Evolutionary conservation across 2,113 vertebrate species (phyloP).

Genomic region (Vimba vimba): DNA sequence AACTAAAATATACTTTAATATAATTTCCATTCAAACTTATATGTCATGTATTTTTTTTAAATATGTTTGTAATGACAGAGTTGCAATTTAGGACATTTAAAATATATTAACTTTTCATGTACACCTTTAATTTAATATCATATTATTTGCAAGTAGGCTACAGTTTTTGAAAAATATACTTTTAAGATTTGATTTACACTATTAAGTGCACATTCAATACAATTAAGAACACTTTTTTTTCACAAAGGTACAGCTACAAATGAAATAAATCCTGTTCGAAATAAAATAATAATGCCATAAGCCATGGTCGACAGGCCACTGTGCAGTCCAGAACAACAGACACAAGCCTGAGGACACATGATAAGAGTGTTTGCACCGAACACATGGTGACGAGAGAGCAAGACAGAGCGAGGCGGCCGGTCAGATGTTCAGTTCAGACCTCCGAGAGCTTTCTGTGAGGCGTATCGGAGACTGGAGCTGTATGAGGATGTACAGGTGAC

Average conservation of each 20-base stretch:
- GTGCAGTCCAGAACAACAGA: not conserved
- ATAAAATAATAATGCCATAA: not conserved
- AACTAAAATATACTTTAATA: no score
- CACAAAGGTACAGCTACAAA: no score
- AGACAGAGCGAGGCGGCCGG: constrained; percentile 17
- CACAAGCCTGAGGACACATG: constrained; percentile 14
- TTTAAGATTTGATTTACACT: not conserved
- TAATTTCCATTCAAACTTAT: no score
- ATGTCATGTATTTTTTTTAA: no score
- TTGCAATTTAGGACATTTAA: not conserved
- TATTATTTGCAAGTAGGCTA: no score
- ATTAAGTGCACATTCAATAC: not conserved
- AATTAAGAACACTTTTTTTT: no score
- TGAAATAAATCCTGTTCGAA: no score
- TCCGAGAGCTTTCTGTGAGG: not conserved
- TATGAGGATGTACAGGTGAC: constrained; percentile 52
- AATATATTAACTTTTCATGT: not conserved
- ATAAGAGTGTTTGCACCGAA: constrained; percentile 34
- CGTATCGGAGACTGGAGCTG: not conserved
- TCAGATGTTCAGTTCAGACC: constrained; percentile 16
- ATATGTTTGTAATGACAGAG: no score
- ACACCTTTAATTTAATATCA: no score
- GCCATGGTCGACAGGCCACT: not conserved
- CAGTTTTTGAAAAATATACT: no score
- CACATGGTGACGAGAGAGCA: constrained; percentile 68